phyloP scores from a whole-genome alignment of 1,140 invertebrate genomes.

The Acromyrmex heyeri region DNA sequence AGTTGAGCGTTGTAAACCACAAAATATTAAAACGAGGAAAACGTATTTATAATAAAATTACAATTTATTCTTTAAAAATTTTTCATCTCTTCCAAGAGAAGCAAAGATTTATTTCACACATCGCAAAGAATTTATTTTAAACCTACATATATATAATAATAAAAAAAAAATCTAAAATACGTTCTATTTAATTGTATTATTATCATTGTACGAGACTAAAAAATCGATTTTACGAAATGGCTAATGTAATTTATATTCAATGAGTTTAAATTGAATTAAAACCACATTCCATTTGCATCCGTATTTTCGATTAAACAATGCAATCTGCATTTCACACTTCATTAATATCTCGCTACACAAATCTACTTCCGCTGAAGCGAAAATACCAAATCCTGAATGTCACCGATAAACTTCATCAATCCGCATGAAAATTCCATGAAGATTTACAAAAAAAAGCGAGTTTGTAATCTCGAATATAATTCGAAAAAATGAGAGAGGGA shows the following conservation, averaged over 20 bases:
- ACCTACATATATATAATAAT: not conserved
- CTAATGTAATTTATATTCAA: not conserved
- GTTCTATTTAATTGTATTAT: too few relatives aligned
- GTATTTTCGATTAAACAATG: not conserved
- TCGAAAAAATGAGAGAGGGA: constrained; percentile 6
- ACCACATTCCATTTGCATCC: not conserved
- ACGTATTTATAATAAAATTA: not conserved
- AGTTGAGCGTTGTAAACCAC: constrained; percentile 6
- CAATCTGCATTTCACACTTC: constrained; percentile 13
- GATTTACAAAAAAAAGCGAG: constrained; percentile 25
- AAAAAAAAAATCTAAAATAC: not conserved
- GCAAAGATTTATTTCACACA: not conserved
- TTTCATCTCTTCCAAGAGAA: not conserved
- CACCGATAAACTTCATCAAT: not conserved
- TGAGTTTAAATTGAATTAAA: not conserved
- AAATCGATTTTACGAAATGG: not conserved
- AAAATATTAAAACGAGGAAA: constrained; percentile 18
- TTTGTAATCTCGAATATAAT: constrained; percentile 33
- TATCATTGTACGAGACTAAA: not conserved
- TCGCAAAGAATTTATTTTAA: not conserved
- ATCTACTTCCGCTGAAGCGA: not conserved
- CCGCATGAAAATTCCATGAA: constrained; percentile 31
- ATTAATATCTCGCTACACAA: not conserved
- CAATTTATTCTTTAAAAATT: not conserved
- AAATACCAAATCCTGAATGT: constrained; percentile 12